phyloP scores from a whole-genome alignment of 2,113 vertebrate species.

The Pedionomus torquatus region DNA sequence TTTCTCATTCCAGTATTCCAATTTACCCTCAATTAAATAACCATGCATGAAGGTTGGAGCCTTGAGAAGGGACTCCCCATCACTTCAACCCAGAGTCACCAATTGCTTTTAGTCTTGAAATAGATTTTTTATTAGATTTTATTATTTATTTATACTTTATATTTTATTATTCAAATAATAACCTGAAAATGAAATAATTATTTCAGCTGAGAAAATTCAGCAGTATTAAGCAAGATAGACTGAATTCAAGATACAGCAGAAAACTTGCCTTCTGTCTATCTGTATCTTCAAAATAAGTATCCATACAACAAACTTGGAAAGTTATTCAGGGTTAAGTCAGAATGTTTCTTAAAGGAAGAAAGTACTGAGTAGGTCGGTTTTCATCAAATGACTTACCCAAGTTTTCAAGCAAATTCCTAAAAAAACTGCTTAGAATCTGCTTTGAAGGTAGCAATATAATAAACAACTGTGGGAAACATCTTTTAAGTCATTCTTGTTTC shows the following conservation, averaged over 20 bases:
- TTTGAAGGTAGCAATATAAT: neutral
- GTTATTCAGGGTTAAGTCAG: neutral
- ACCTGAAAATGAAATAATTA: neutral
- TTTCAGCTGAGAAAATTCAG: neutral
- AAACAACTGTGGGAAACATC: neutral
- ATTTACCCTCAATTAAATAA: neutral
- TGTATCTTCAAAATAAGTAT: neutral
- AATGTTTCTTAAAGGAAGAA: neutral
- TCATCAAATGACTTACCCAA: neutral
- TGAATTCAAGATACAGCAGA: neutral
- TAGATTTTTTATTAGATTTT: neutral
- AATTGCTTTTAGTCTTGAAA: neutral
- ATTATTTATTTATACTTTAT: too few species aligned
- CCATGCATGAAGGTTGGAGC: neutral
- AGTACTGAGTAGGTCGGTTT: neutral
- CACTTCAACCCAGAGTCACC: neutral
- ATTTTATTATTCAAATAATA: neutral
- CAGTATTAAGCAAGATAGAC: neutral
- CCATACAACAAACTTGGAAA: neutral
- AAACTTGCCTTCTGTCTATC: neutral
- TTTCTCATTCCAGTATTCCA: neutral
- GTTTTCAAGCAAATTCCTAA: neutral
- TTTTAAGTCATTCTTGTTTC: neutral
- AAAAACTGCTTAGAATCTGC: neutral
- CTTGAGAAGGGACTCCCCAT: neutral